Percentiles rank a stretch among this genome's conserved stretches.
phyloP scores from a whole-genome alignment of 2,113 vertebrate genomes.

The Notothenia coriiceps region DNA sequence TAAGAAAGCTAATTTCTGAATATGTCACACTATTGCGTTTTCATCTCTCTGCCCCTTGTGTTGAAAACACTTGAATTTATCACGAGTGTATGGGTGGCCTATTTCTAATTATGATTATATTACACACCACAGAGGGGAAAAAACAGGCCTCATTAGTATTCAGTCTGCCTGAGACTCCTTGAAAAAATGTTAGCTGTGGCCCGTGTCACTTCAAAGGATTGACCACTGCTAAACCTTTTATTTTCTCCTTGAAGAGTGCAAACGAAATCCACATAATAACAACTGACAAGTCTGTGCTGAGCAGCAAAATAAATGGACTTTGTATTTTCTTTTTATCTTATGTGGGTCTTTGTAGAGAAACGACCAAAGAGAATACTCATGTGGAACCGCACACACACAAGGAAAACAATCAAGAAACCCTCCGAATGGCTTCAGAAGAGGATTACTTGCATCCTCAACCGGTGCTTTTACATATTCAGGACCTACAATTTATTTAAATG shows the following conservation, averaged over 20 bases:
- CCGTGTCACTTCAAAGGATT: conserved; percentile 54
- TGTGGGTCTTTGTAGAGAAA: conserved; percentile 52
- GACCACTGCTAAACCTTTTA: too few species aligned
- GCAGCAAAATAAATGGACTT: conserved; percentile 51
- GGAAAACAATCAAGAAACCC: conserved; percentile 50
- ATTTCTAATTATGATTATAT: conserved; percentile 6
- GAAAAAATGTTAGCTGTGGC: conserved; percentile 41
- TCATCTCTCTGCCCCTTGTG: background rate
- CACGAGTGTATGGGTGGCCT: background rate
- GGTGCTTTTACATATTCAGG: conserved; percentile 50
- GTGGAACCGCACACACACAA: conserved; percentile 35
- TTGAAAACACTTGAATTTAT: background rate
- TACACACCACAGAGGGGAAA: background rate
- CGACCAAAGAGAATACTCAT: conserved; percentile 66
- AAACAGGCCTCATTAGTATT: conserved; percentile 39
- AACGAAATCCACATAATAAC: conserved; percentile 61
- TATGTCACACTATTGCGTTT: background rate
- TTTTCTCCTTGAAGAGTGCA: conserved; percentile 37
- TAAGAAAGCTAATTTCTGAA: background rate
- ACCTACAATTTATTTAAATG: conserved; percentile 51
- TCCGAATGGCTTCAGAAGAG: conserved; percentile 12
- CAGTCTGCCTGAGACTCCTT: conserved; percentile 17
- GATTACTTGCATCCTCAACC: conserved; percentile 31
- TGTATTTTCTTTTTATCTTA: conserved; percentile 61
- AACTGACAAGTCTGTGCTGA: conserved; percentile 54